Evolutionary conservation across 2,113 vertebrate species (phyloP), one percentile per base, ranked within the genome.

Genomic region (Beaufortia kweichowensis): DNA sequence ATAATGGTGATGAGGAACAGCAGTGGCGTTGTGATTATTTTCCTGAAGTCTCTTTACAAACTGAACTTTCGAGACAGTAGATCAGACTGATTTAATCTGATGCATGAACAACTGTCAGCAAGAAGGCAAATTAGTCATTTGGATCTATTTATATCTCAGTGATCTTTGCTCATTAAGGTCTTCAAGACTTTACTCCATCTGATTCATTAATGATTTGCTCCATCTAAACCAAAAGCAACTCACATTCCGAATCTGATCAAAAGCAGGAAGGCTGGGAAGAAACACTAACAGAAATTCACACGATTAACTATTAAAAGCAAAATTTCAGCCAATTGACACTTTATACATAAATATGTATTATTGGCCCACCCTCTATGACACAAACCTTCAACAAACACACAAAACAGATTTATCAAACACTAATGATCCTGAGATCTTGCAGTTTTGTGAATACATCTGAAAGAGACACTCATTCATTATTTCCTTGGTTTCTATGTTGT

Each of bases 1-100:
- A 23, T 43, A 71, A 57, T 79, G 81, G 26, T 84, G 84, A 85
- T 81, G 55, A 81, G 77, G 78, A 75, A 39, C 19, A 71, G 78
- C 77, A 11, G 48, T 75, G 74, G 72, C 70, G 82, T 86, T 82
- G 80, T 65, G 79, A 83, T 73, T 62, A 39, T 79, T 39, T 46
- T 55, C 76, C 81, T 78, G 60, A 82, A 71, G 61, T 63, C 31
- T 61, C 43, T 48, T 57, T 26, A 39, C 14, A 70, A 84, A 80
- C 55, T n/a, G 33, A 66, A 60, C 59, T 59, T 68, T 73, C 64
- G 69, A 81, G 72, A 73, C 57, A 41, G 81, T 79, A 76, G 61
- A 64, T 64, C 60, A 26, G 81, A 82, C 41, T 72, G 69, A n/a
- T 81, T 77, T 62, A 76, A 24, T 57, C 80, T 63, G 15, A 69